Base-by-base conservation (phyloP, 1,140 invertebrate species). In the Panagrolaimus sp. region DNA sequence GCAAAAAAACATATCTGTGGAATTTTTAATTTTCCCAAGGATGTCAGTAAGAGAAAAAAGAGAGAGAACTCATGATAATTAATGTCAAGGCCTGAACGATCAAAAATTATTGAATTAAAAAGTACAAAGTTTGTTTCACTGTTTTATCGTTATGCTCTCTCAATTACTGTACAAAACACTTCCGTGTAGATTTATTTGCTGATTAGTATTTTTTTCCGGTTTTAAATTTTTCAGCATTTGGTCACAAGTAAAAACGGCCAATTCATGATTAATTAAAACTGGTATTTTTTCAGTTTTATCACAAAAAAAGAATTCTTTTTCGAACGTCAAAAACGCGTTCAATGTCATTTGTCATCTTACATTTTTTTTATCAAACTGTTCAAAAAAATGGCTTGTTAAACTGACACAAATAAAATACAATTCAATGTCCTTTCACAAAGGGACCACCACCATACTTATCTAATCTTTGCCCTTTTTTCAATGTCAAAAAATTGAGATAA, bases 401-500 rank as follows among this genome's bases (percentile, higher is more conserved):
- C 11, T 25, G 27, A 3, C 9, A 11, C 20, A 27, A 25, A 11
- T 20, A 20, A 57, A 57, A 25, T 57, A n/a, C 2, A n/a, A 14
- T 23, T 4, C 51, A 20, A 57, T 27, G 20, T 13, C 2, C 1
- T 13, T 57, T 13, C 25, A 9, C 9, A 51, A 51, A 14, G 13
- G 48, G 48, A 25, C 16, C 48, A 51, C 48, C 3, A 57, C 51
- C n/a, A 27, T 11, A 11, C 11, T 57, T 57, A n/a, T 11, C 27
- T 20, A 7, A 38, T 38, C 31, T 38, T 27, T 16, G 27, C 51
- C 51, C 51, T 57, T 27, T 20, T 20, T 20, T 14, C 47, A 20
- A 57, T 57, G 51, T 27, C 27, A 57, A 57, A 57, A 20, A 57
- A 57, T 20, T 4, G 11, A 27, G 27, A 57, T 57, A 20, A 57